Percentiles rank a stretch among this genome's conserved stretches.
These are phyloP conservation scores for Acronicta aceris DNA, from an alignment of 2,888 invertebrate genomes.

Conservation along the genomic window DNA sequence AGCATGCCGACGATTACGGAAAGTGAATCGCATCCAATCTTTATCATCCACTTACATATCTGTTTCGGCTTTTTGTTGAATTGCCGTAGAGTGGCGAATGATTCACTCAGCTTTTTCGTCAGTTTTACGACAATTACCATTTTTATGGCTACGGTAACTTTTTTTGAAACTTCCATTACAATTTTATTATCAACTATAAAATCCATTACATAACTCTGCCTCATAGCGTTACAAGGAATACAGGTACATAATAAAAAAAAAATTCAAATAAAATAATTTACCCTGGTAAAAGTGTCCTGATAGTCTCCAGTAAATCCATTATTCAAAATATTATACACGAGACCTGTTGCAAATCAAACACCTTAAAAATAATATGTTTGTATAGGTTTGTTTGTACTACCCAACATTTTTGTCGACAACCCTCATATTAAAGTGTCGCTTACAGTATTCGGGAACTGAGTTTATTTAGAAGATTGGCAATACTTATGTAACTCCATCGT, in stretches of 20 bases:
- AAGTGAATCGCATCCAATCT: conserved; percentile 81
- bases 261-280: conserved; percentile 5
- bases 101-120: conserved; percentile 55
- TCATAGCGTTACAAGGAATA: too few relatives aligned
- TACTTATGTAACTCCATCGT: conserved; percentile 37
- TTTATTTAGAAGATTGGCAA: conserved; percentile 44
- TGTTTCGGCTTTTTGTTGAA: conserved; percentile 72
- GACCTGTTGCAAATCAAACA: conserved; percentile 46
- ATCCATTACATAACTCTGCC: too few relatives aligned
- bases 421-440: conserved; percentile 28
- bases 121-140: conserved; percentile 51
- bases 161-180: conserved; percentile 35
- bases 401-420: conserved; percentile 15
- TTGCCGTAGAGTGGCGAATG: conserved; percentile 61
- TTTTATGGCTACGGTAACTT: conserved; percentile 28
- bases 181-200: conserved; percentile 22
- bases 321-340: conserved; percentile 23
- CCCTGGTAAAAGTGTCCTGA: conserved; percentile 10
- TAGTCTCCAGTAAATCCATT: conserved; percentile 31
- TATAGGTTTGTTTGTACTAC: conserved; percentile 41
- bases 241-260: too few relatives aligned
- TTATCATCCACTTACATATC: conserved; percentile 78
- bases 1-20: conserved; percentile 72
- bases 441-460: conserved; percentile 21
- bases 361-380: conserved; percentile 44